These are phyloP conservation scores for Drosophila fungiperda DNA, from an alignment of 2,888 invertebrate genomes.

Conservation along the genomic window DNA sequence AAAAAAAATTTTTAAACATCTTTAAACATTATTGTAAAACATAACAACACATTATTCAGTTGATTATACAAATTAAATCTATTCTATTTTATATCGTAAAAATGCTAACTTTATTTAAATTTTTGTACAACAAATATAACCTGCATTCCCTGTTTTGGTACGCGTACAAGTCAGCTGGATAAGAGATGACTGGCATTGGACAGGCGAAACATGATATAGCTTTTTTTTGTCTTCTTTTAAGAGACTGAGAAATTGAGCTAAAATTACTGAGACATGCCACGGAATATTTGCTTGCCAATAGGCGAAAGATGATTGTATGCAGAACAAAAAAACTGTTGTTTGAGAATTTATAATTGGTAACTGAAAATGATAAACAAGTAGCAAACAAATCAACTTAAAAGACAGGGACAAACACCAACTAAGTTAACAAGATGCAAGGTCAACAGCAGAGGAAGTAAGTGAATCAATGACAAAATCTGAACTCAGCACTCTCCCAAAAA, in stretches of 20 bases:
- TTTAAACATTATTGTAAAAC: neutral
- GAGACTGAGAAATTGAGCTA: conserved; percentile 17
- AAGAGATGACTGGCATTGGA: conserved; percentile 1
- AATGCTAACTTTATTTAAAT: neutral
- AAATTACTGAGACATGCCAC: conserved; percentile 17
- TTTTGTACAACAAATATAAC: neutral
- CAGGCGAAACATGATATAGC: conserved; percentile 3
- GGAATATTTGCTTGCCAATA: conserved; percentile 10
- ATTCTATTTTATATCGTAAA: neutral
- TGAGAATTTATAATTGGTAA: conserved; percentile 12
- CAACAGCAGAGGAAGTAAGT: neutral
- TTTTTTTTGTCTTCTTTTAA: conserved; percentile 7
- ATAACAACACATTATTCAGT: neutral
- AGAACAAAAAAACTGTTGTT: neutral
- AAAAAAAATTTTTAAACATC: neutral
- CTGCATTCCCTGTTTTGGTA: neutral
- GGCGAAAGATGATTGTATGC: neutral
- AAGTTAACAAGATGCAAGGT: neutral
- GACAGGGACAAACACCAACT: neutral
- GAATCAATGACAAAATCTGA: neutral
- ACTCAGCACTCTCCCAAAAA: neutral
- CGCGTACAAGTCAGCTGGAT: neutral
- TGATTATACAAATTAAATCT: neutral
- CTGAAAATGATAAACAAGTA: conserved; percentile 1
- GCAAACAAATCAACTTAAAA: neutral